A percentile compares a stretch with the other conserved stretches of the same genome.
Evolutionary conservation across 1,140 invertebrate species (phyloP).

Genomic region (Panagrolaimus sp.): DNA sequence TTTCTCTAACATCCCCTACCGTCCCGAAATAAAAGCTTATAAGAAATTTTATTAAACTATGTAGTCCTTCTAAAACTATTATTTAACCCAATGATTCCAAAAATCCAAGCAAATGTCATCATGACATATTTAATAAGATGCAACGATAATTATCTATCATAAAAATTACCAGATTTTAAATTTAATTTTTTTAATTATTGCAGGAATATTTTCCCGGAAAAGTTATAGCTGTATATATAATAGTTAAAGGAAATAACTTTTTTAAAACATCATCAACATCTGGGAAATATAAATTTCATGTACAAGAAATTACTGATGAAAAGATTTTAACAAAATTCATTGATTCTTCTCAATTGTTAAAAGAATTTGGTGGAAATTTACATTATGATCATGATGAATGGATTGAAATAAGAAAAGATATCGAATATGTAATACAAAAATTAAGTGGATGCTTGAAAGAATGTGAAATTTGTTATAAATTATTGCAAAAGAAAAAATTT

Average conservation of each 20-base stretch:
- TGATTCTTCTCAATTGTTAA: slow-evolving; percentile 13
- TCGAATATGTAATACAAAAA: not conserved
- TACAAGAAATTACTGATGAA: slow-evolving; percentile 15
- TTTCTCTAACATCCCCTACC: no score
- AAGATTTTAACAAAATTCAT: slow-evolving; percentile 13
- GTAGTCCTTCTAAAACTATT: no score
- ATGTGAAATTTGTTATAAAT: not conserved
- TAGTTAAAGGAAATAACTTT: slow-evolving; percentile 18
- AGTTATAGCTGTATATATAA: slow-evolving; percentile 9
- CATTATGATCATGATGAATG: slow-evolving; percentile 23
- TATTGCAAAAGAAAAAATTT: not conserved
- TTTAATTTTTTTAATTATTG: not conserved
- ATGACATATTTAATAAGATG: no score
- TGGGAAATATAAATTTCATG: slow-evolving; percentile 21
- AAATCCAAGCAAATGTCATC: no score
- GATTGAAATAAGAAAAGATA: slow-evolving; percentile 17
- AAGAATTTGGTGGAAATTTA: slow-evolving; percentile 18
- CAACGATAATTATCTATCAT: no score
- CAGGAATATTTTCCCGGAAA: slow-evolving; percentile 16
- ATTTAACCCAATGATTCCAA: no score
- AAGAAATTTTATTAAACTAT: no score
- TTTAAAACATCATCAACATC: not conserved
- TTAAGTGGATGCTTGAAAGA: not conserved
- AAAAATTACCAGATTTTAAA: no score
- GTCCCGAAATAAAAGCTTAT: no score